These are phyloP conservation scores for Zoanthus sansibaricus DNA, from an alignment of 92 coral and sea anemone genomes.

Conservation along the genomic window DNA sequence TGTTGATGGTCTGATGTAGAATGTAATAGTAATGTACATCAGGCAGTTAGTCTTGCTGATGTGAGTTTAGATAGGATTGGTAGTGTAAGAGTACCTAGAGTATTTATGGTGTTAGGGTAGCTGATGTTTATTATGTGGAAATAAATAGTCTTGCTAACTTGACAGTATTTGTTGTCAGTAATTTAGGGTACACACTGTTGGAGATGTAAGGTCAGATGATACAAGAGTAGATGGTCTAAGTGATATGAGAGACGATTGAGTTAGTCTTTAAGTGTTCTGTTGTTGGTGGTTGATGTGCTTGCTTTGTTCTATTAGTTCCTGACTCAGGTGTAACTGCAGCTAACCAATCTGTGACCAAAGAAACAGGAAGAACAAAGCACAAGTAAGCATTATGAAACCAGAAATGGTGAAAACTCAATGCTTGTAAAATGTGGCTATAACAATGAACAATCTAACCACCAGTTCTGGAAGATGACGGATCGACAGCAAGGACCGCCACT, in stretches of 20 bases:
- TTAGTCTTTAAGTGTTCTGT: background rate
- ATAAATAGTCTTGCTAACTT: too few species aligned
- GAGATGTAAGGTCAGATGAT: background rate
- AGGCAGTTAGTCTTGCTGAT: background rate
- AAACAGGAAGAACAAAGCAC: conserved; percentile 45
- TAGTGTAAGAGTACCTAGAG: background rate
- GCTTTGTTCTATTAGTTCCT: conserved; percentile 50
- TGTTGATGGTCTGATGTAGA: too few species aligned
- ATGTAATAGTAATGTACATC: background rate
- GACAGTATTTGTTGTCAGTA: too few species aligned
- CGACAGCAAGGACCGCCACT: conserved; percentile 95
- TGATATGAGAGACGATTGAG: background rate
- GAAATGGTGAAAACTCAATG: too few species aligned
- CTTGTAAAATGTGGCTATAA: too few species aligned
- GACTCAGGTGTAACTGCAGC: conserved; percentile 67
- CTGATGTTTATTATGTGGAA: too few species aligned
- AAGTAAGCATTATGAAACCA: too few species aligned
- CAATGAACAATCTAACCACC: too few species aligned
- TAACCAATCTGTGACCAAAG: background rate
- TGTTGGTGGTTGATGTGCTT: background rate
- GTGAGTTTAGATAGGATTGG: background rate
- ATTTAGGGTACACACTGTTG: too few species aligned
- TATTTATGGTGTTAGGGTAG: too few species aligned
- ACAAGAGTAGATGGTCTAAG: background rate
- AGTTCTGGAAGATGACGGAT: conserved; percentile 95